Conservation (phyloP, 1,140 invertebrate genomes). For the Cataglyphis hispanica region DNA sequence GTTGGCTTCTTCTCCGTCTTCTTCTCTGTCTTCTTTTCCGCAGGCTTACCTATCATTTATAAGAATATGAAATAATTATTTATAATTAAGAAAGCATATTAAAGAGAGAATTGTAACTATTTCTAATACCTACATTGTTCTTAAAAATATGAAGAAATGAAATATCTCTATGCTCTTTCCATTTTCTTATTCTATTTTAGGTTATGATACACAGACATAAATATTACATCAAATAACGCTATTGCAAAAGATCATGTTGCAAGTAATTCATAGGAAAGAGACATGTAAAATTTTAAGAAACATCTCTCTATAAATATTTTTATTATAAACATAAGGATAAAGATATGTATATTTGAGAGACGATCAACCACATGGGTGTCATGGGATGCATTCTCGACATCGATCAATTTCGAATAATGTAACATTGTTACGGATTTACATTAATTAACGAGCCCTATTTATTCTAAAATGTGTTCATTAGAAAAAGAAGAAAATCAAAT, state of each 20-base stretch:
- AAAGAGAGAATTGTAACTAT: neutral
- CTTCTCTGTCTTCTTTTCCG: slow-evolving; percentile 89
- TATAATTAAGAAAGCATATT: neutral
- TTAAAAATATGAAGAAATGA: neutral
- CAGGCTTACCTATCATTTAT: slow-evolving; percentile 85
- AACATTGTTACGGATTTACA: neutral
- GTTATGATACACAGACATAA: neutral
- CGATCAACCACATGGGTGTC: slow-evolving; percentile 53
- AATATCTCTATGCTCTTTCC: neutral
- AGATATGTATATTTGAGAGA: neutral
- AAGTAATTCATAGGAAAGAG: neutral
- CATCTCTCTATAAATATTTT: neutral
- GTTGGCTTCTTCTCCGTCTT: slow-evolving; percentile 86
- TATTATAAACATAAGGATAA: neutral
- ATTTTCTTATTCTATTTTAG: neutral
- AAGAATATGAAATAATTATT: neutral
- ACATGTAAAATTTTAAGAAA: neutral
- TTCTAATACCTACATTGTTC: neutral
- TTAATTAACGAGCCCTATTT: neutral
- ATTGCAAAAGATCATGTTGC: too few relatives aligned
- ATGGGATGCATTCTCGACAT: neutral
- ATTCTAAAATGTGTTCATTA: neutral
- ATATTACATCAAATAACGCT: neutral
- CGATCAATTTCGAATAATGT: neutral
- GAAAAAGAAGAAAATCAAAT: neutral